A percentile compares a stretch with the other conserved stretches of the same genome.
These are phyloP conservation scores for Piliocolobus tephrosceles DNA, from an alignment of 2,113 vertebrate species.

Conservation along the genomic window DNA sequence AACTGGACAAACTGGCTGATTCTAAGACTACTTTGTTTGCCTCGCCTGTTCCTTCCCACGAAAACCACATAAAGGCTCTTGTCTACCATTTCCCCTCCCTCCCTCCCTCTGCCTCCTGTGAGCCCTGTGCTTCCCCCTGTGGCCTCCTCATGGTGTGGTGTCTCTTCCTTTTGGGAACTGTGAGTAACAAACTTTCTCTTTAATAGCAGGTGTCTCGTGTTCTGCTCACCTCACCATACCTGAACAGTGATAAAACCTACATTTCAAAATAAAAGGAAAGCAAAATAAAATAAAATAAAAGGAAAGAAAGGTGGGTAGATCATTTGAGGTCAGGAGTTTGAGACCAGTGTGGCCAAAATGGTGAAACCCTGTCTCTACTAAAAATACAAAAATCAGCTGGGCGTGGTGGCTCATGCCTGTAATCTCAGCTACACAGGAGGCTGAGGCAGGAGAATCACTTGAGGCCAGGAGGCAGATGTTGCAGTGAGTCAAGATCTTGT, in stretches of 20 bases:
- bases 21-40: no score
- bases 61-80: background rate
- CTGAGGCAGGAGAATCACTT: no score
- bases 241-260: background rate
- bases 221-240: background rate
- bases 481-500: background rate
- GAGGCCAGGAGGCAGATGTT: background rate
- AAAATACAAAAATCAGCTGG: background rate
- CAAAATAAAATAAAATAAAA: no score
- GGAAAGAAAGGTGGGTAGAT: no score
- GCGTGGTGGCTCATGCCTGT: background rate
- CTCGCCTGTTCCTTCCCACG: accelerated
- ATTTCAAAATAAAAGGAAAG: background rate
- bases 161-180: background rate
- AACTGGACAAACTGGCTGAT: background rate
- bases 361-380: no score
- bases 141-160: background rate
- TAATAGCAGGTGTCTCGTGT: background rate
- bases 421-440: no score
- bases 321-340: no score
- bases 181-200: background rate
- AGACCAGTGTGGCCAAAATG: no score
- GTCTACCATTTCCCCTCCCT: accelerated
- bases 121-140: background rate
- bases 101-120: accelerated